Base-by-base conservation (phyloP, 2,113 vertebrate genomes). In the Eulemur macaco region DNA sequence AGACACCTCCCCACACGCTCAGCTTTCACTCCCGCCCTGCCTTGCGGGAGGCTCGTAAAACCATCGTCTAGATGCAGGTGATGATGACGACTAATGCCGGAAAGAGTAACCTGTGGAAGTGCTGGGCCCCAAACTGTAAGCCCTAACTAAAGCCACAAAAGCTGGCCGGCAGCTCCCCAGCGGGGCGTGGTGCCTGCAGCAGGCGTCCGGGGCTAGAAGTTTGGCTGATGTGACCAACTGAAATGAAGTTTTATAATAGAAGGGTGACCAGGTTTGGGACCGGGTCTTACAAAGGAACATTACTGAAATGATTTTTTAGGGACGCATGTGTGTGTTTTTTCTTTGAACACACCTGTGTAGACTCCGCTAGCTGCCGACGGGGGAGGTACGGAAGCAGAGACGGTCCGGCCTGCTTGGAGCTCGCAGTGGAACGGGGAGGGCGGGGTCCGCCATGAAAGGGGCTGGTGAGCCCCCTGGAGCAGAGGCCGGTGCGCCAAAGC, bases 21-120 rank as follows among this genome's bases (percentile, higher is more conserved):
- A 4, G 45, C 74, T 20, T 5, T 34, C 74, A 11, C 14, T 68
- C 34, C 66, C 3, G 68, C 90, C 83, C 97, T 91, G 96, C 29
- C 94, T 96, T 92, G 86, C 86, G 64, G 96, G 88, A 56, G 85
- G 91, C 45, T 23, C 73, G 10, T 0, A 18, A 69, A 97, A 92
- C 85, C 47, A 17, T 17, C 13, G 85, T 96, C 95, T 10, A 0
- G 21, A 31, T 47, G 31, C 68, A 34, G 47, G 23, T 4, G 13
- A 25, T 12, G 27, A 6, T 6, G 5, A 56, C 13, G 23, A 23
- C 34, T 6, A 8, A 23, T 18, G 93, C 89, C 77, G 63, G 82
- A 93, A 93, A 94, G 71, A 76, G 52, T 27, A 47, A 7, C 37
- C 39, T 6, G 0, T 17, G 0, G 25, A 37, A 29, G 20, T 5